Conservation (phyloP, 2,797 vertebrate genomes). For the Carduelis carduelis region DNA sequence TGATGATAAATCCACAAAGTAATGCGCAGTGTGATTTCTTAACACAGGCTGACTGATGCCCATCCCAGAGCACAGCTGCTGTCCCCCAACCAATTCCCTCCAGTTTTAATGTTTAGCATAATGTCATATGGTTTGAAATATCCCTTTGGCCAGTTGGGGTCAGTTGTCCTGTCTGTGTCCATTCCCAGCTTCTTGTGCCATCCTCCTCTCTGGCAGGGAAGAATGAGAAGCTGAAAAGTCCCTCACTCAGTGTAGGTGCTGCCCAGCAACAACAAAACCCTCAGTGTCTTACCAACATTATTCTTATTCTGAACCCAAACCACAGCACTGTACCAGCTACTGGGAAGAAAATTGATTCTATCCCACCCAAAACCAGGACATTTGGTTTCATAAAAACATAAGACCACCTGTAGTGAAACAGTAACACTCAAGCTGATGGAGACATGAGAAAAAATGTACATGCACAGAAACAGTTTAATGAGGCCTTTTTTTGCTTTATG, state of each 20-base stretch:
- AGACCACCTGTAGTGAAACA: constrained; percentile 5
- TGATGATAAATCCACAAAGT: not conserved
- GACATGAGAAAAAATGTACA: not conserved
- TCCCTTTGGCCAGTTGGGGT: not conserved
- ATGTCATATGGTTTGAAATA: not conserved
- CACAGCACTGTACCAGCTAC: not conserved
- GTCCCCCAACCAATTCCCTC: not conserved
- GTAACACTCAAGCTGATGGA: not conserved
- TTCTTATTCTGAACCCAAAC: not conserved
- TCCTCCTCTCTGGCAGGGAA: not conserved
- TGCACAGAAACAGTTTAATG: not conserved
- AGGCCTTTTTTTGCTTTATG: not conserved
- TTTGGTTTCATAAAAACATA: not conserved
- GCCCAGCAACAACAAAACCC: accelerated
- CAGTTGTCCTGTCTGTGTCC: not conserved
- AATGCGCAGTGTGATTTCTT: not conserved
- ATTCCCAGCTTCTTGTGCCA: not conserved
- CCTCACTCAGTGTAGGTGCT: not conserved
- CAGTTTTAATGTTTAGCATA: not conserved
- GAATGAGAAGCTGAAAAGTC: not conserved
- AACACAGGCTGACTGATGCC: not conserved
- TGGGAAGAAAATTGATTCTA: not conserved
- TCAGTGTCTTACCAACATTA: not conserved
- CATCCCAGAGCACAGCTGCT: not conserved
- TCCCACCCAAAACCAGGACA: not conserved